Percentiles rank a stretch among this genome's conserved stretches.
Evolutionary conservation across 2,113 vertebrate genomes (phyloP).

Genomic region (Xenotilapia longispinis): DNA sequence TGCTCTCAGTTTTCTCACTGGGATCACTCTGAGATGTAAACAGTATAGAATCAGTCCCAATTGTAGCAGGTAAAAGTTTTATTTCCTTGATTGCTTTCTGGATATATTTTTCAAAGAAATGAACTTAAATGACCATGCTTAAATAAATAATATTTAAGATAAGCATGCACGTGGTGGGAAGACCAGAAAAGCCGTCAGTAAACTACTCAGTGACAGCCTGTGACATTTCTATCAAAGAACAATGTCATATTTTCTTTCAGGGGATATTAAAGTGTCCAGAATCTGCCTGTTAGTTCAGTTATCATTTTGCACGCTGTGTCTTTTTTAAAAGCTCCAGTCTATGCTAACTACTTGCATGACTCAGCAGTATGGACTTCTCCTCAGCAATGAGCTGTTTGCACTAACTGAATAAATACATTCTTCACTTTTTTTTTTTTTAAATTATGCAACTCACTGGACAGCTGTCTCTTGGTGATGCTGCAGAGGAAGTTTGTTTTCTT

Average conservation of each 20-base stretch:
- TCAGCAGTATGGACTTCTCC: neutral
- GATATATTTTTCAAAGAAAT: neutral
- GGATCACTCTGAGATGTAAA: neutral
- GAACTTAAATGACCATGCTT: neutral
- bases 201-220: neutral
- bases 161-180: neutral
- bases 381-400: slow-evolving; percentile 32
- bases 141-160: neutral
- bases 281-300: neutral
- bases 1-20: neutral
- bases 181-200: neutral
- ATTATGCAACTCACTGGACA: slow-evolving; percentile 1
- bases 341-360: slow-evolving; percentile 17
- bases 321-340: neutral
- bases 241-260: neutral
- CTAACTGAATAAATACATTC: neutral
- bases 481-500: neutral
- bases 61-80: neutral
- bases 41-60: neutral
- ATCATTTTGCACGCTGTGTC: slow-evolving; percentile 29
- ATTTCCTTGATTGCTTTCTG: neutral
- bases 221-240: neutral
- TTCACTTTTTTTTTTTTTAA: neutral
- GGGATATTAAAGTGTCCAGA: neutral
- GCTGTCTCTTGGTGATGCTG: neutral